phyloP scores from a whole-genome alignment of 1,140 invertebrate genomes.

The Drosophila punjabiensis region DNA sequence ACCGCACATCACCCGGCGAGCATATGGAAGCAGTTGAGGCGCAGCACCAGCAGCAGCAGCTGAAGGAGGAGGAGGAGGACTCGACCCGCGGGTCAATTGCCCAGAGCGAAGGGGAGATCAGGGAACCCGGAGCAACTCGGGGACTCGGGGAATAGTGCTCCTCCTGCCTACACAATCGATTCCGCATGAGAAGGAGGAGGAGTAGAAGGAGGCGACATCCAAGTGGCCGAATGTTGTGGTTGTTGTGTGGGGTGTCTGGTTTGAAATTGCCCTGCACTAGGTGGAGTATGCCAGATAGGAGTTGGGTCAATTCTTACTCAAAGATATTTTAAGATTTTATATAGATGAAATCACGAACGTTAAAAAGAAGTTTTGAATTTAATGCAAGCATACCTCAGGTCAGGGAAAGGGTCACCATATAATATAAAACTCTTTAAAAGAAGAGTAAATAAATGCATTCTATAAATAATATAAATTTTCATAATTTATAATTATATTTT shows the following conservation, averaged over 20 bases:
- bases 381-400: no score
- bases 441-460: no score
- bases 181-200: background rate
- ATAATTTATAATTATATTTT: no score
- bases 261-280: slow-evolving; percentile 8
- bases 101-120: slow-evolving; percentile 8
- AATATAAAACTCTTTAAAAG: no score
- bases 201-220: slow-evolving; percentile 14
- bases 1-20: slow-evolving; percentile 39
- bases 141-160: slow-evolving; percentile 4
- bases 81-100: slow-evolving; percentile 41
- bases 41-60: no score
- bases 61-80: background rate
- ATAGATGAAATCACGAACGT: no score
- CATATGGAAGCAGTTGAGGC: slow-evolving; percentile 43
- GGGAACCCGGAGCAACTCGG: background rate
- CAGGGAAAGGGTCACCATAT: background rate
- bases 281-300: background rate
- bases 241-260: slow-evolving; percentile 24
- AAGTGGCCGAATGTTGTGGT: slow-evolving; percentile 40
- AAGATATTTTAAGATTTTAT: background rate
- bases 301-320: no score
- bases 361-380: background rate
- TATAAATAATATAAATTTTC: no score
- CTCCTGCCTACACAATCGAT: slow-evolving; percentile 32